phyloP scores from a whole-genome alignment of 2,113 vertebrate genomes.

The Plecturocebus donacophilus region DNA sequence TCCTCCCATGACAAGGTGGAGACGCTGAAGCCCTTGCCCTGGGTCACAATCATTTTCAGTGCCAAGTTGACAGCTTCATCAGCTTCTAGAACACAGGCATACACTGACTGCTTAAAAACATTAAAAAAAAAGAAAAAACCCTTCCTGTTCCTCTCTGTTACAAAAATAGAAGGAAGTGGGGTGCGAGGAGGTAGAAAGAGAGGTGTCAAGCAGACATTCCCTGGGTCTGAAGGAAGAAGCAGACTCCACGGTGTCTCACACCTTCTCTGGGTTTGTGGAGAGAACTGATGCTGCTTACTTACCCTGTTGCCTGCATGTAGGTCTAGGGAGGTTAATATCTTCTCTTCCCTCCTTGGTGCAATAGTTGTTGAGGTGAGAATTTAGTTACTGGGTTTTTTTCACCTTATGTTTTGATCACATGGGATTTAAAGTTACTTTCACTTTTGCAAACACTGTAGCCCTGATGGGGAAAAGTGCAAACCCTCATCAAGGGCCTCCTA shows the following conservation, averaged over 20 bases:
- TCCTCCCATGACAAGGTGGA: neutral
- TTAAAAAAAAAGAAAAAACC: neutral
- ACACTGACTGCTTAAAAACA: slow-evolving; percentile 51
- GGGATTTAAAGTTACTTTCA: slow-evolving; percentile 79
- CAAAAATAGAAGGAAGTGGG: slow-evolving; percentile 77
- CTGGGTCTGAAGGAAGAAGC: slow-evolving; percentile 51
- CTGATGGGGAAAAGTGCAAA: neutral
- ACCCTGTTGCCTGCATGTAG: slow-evolving; percentile 35
- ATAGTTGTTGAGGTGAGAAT: slow-evolving; percentile 61
- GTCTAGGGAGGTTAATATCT: slow-evolving; percentile 33
- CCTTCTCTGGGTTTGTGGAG: slow-evolving; percentile 50
- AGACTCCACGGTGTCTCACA: slow-evolving; percentile 47
- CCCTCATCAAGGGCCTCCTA: neutral
- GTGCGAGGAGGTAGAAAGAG: slow-evolving; percentile 55
- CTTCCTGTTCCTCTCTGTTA: slow-evolving; percentile 76
- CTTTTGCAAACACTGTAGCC: slow-evolving; percentile 47
- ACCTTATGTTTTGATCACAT: slow-evolving; percentile 45
- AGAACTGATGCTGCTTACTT: slow-evolving; percentile 21
- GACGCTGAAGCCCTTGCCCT: neutral
- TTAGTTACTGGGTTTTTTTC: slow-evolving; percentile 40
- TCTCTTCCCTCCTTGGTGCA: slow-evolving; percentile 51
- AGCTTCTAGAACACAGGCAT: slow-evolving; percentile 38
- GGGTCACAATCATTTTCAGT: neutral
- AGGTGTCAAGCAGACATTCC: slow-evolving; percentile 49
- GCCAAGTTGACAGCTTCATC: neutral